phyloP scores from a whole-genome alignment of 2,888 invertebrate species.

The Sympetrum striolatum region DNA sequence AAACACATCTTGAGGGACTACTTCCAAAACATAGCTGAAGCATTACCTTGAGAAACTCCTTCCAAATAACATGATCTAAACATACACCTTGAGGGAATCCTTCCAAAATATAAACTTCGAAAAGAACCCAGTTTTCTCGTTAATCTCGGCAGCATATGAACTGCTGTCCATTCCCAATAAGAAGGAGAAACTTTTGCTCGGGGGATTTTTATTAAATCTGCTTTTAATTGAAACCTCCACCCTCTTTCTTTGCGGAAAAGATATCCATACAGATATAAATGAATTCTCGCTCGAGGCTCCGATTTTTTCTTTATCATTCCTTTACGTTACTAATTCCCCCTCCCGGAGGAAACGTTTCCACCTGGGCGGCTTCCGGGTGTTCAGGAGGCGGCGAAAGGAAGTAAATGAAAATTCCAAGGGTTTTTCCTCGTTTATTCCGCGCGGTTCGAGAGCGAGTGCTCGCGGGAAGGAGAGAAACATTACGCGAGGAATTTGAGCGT shows the following conservation, averaged over 20 bases:
- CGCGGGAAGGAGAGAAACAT: not conserved
- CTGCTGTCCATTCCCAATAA: not conserved
- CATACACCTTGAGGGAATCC: not conserved
- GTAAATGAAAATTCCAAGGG: not conserved
- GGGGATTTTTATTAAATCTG: not conserved
- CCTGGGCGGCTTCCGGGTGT: not conserved
- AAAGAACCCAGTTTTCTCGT: not conserved
- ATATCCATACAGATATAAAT: not conserved
- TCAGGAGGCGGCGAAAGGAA: not conserved
- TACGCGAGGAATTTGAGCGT: not conserved
- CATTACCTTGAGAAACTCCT: not conserved
- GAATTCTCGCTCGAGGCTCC: not conserved
- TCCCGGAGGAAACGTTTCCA: not conserved
- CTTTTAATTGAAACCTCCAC: not conserved
- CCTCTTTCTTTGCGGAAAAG: not conserved
- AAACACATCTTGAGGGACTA: too few relatives aligned
- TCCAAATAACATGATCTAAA: not conserved
- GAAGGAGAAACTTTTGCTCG: not conserved
- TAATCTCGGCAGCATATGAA: not conserved
- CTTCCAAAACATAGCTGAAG: too few relatives aligned
- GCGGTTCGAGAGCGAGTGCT: not conserved
- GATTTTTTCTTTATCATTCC: not conserved
- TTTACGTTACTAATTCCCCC: not conserved
- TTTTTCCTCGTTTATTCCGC: not conserved
- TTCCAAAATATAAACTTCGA: not conserved